A percentile compares a stretch with the other conserved stretches of the same genome.
These are phyloP conservation scores for Bathynomus jamesi DNA, from an alignment of 1,140 invertebrate species.

Conservation along the genomic window DNA sequence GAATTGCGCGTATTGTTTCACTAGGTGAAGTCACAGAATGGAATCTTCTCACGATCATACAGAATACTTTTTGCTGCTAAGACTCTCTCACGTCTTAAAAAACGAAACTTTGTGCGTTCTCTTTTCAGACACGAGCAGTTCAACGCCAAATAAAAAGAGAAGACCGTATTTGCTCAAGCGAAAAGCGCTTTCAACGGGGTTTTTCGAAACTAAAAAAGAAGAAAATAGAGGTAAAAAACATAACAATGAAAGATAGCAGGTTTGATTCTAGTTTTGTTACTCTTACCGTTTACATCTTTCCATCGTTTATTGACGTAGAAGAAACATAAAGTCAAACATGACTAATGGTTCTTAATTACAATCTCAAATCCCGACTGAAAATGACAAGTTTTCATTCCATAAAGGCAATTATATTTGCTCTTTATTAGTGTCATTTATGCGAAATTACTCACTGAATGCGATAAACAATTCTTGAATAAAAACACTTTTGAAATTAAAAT, in stretches of 20 bases:
- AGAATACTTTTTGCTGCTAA: too few relatives aligned
- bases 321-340: neutral
- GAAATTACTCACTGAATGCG: too few relatives aligned
- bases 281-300: too few relatives aligned
- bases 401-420: neutral
- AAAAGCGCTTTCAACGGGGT: conserved; percentile 72
- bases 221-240: conserved; percentile 60
- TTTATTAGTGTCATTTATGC: too few relatives aligned
- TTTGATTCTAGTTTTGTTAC: too few relatives aligned
- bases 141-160: conserved; percentile 49
- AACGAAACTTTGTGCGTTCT: neutral
- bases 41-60: neutral
- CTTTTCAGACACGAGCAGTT: conserved; percentile 19
- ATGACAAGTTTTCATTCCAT: neutral
- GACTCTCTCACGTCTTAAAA: neutral
- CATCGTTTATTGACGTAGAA: neutral
- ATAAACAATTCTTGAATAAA: too few relatives aligned
- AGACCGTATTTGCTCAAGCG: conserved; percentile 66
- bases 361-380: neutral
- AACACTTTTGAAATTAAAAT: too few relatives aligned
- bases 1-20: neutral
- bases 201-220: conserved; percentile 63
- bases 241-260: too few relatives aligned
- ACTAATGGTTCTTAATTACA: neutral
- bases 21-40: neutral